phyloP scores from a whole-genome alignment of 2,113 vertebrate species.

The Silurus asotus region DNA sequence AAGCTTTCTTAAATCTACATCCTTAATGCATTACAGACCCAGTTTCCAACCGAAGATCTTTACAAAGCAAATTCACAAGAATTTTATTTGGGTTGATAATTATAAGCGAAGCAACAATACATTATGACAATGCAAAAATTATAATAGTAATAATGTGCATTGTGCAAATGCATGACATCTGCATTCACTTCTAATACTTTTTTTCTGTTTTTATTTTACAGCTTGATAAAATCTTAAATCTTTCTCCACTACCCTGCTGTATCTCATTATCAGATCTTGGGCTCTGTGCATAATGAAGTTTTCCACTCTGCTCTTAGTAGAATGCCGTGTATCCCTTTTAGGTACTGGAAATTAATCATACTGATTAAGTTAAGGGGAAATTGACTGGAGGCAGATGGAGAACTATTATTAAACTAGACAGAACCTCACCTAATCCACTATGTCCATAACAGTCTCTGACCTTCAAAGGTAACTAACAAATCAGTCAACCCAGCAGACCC shows the following conservation, averaged over 20 bases:
- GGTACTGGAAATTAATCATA: constrained; percentile 50
- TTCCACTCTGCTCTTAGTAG: constrained; percentile 35
- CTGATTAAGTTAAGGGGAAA: constrained; percentile 51
- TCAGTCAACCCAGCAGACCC: constrained; percentile 24
- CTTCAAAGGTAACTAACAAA: constrained; percentile 42
- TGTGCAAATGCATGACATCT: not conserved
- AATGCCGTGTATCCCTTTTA: constrained; percentile 23
- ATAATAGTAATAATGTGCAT: not conserved
- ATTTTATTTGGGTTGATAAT: constrained; percentile 53
- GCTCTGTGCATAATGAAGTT: constrained; percentile 33
- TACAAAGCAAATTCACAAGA: constrained; percentile 9
- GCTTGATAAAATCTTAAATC: constrained; percentile 13
- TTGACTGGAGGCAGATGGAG: constrained; percentile 51
- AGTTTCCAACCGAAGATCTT: not conserved
- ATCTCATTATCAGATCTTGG: constrained; percentile 26
- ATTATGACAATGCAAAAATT: not conserved
- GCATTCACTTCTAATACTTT: not conserved
- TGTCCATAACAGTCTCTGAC: constrained; percentile 31
- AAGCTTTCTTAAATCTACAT: constrained; percentile 22
- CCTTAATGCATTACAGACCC: constrained; percentile 46
- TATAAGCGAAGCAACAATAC: constrained; percentile 9
- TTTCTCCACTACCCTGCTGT: constrained; percentile 26
- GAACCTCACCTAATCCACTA: constrained; percentile 46
- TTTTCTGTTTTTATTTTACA: constrained; percentile 25
- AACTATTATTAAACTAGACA: constrained; percentile 52